A percentile compares a stretch with the other conserved stretches of the same genome.
Evolutionary conservation across 2,888 invertebrate species (phyloP).

Genomic region (Spicauda simplicius): DNA sequence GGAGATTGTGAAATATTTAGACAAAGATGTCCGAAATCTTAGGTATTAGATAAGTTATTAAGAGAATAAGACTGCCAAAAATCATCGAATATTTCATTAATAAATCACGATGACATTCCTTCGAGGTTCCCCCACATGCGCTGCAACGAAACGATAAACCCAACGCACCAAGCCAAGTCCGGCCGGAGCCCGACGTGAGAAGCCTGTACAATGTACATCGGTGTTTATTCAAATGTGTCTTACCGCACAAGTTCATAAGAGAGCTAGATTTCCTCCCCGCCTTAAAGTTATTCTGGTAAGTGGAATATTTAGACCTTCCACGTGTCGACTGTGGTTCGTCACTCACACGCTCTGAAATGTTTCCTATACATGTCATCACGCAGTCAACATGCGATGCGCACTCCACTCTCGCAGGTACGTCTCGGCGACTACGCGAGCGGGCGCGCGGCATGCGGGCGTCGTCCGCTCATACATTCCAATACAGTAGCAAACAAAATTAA

Average conservation of each 20-base stretch:
- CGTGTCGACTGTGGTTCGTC: slow-evolving; percentile 91
- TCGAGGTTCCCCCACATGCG: slow-evolving; percentile 43
- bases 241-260: slow-evolving; percentile 98
- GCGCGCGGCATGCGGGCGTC: slow-evolving; percentile 14
- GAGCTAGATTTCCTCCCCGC: slow-evolving; percentile 95
- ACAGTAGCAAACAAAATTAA: slow-evolving; percentile 69
- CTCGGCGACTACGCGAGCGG: slow-evolving; percentile 15
- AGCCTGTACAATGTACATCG: slow-evolving; percentile 61
- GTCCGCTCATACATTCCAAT: slow-evolving; percentile 30
- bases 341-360: slow-evolving; percentile 93
- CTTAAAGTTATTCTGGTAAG: slow-evolving; percentile 94
- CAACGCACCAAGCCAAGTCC: slow-evolving; percentile 76
- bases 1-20: too few species aligned
- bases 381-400: slow-evolving; percentile 63
- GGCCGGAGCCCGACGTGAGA: slow-evolving; percentile 66
- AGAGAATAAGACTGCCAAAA: too few species aligned
- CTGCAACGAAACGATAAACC: slow-evolving; percentile 72
- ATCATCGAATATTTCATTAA: too few species aligned
- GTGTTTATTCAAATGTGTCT: slow-evolving; percentile 83
- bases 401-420: slow-evolving; percentile 37
- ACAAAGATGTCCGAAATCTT: too few species aligned
- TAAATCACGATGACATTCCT: neutral
- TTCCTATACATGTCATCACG: slow-evolving; percentile 76
- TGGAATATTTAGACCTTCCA: slow-evolving; percentile 93
- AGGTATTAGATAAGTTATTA: too few species aligned